Conservation (phyloP, 2,888 invertebrate genomes). For the Tetranychus piercei region DNA sequence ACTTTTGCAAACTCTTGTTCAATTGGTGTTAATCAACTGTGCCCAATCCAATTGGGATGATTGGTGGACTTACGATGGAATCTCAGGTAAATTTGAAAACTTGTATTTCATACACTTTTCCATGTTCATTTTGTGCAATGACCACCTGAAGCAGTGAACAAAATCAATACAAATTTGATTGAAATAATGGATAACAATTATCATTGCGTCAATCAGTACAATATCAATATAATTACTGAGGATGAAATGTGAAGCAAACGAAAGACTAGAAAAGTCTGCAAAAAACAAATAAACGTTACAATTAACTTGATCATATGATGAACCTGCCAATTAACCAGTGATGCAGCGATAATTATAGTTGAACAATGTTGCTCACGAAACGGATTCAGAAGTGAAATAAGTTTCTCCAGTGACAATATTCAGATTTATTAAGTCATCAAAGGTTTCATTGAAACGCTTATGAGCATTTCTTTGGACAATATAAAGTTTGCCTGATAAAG, state of each 20-base stretch:
- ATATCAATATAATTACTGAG: no score
- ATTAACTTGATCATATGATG: not conserved
- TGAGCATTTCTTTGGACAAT: no score
- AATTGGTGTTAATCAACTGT: not conserved
- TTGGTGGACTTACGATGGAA: conserved; percentile 16
- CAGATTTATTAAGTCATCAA: no score
- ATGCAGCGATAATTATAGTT: not conserved
- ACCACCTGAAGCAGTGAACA: not conserved
- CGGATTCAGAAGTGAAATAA: no score
- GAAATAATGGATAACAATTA: no score
- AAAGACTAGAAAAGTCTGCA: not conserved
- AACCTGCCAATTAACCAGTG: not conserved
- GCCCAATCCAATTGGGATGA: conserved; percentile 8
- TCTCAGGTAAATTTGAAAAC: conserved; percentile 7
- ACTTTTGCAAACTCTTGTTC: not conserved
- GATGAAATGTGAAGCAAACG: no score
- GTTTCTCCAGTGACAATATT: no score
- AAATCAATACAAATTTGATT: no score
- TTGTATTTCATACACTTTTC: not conserved
- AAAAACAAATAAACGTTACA: not conserved
- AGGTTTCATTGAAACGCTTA: no score
- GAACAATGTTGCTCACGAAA: not conserved
- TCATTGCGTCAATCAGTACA: no score
- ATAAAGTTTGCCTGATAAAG: no score
- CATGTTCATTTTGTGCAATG: not conserved